These are phyloP conservation scores for Bombus sibiricus DNA, from an alignment of 1,140 invertebrate species.

Conservation along the genomic window DNA sequence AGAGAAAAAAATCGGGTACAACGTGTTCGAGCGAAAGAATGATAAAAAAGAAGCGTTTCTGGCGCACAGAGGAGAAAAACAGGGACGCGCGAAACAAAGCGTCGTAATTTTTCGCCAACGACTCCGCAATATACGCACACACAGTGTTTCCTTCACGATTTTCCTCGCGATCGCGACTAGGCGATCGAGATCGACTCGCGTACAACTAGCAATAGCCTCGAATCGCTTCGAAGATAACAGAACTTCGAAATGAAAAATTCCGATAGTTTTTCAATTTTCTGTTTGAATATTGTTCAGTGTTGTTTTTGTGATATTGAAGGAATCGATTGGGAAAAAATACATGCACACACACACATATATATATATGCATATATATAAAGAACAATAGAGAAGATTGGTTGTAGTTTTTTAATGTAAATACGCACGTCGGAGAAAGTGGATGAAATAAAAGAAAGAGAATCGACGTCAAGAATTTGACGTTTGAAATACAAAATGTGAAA, in stretches of 20 bases:
- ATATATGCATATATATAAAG: background rate
- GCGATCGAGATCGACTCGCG: background rate
- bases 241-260: background rate
- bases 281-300: background rate
- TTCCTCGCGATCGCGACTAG: background rate
- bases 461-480: background rate
- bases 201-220: background rate
- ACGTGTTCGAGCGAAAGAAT: background rate
- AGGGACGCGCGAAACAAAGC: slow-evolving; percentile 42
- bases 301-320: background rate
- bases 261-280: background rate
- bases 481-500: background rate
- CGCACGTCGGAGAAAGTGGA: background rate
- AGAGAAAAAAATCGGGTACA: slow-evolving; percentile 33
- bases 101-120: slow-evolving; percentile 46
- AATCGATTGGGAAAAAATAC: background rate
- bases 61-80: slow-evolving; percentile 14
- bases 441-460: background rate
- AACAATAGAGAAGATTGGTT: background rate
- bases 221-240: background rate
- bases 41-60: background rate
- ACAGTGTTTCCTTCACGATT: background rate
- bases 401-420: background rate
- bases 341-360: too few species aligned
- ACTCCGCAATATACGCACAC: background rate